Evolutionary conservation across 2,888 invertebrate species (phyloP).

Genomic region (Neoascia interrupta): DNA sequence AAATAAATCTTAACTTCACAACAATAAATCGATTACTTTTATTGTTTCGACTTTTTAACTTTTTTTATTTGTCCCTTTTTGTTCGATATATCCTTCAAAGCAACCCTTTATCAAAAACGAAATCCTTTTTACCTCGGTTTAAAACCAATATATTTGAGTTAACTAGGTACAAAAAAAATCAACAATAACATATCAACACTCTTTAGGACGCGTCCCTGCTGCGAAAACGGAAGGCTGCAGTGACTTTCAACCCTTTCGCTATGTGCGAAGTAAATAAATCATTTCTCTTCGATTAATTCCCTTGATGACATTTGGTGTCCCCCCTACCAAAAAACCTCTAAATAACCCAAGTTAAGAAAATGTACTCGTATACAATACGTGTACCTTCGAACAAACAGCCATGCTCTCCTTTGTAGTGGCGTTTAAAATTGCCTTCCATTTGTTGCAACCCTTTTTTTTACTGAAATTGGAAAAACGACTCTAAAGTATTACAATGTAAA

Average conservation of each 20-base stretch:
- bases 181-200: slow-evolving; percentile 34
- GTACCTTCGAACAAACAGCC: slow-evolving; percentile 41
- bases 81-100: slow-evolving; percentile 17
- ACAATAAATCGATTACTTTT: slow-evolving; percentile 39
- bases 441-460: slow-evolving; percentile 49
- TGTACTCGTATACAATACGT: neutral
- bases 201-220: neutral
- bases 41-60: slow-evolving; percentile 36
- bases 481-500: neutral
- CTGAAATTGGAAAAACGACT: slow-evolving; percentile 16
- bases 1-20: neutral
- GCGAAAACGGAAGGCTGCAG: neutral
- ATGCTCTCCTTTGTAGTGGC: slow-evolving; percentile 79
- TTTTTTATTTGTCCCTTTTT: neutral
- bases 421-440: slow-evolving; percentile 78
- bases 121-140: slow-evolving; percentile 27
- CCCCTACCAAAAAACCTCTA: slow-evolving; percentile 62
- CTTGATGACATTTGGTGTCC: slow-evolving; percentile 79
- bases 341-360: slow-evolving; percentile 58
- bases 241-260: slow-evolving; percentile 40
- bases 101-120: slow-evolving; percentile 38
- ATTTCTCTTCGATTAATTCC: slow-evolving; percentile 80
- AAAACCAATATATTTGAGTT: slow-evolving; percentile 11
- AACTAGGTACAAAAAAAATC: slow-evolving; percentile 1
- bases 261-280: slow-evolving; percentile 76